These are phyloP conservation scores for Polydrusus tereticollis DNA, from an alignment of 2,888 invertebrate species.

Conservation along the genomic window DNA sequence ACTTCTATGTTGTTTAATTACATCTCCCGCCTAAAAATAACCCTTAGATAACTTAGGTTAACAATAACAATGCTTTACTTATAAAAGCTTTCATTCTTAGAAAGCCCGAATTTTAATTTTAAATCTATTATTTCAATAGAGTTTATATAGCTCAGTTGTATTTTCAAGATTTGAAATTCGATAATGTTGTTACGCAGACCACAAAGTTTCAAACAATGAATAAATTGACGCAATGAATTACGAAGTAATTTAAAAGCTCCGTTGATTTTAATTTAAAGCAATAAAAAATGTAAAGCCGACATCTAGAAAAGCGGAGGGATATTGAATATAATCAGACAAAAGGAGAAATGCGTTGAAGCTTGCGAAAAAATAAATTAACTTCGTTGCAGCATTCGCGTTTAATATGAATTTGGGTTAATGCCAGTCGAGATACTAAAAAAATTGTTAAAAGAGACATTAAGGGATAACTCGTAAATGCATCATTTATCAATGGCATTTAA, in stretches of 20 bases:
- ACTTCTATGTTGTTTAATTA: no score
- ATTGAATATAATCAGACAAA: slow-evolving; percentile 33
- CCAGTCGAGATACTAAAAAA: background rate
- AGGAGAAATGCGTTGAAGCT: background rate
- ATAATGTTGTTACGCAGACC: slow-evolving; percentile 32
- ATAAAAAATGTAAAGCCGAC: slow-evolving; percentile 39
- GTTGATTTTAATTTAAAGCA: slow-evolving; percentile 37
- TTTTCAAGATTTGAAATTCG: slow-evolving; percentile 21
- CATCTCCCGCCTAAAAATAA: background rate
- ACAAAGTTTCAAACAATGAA: slow-evolving; percentile 27
- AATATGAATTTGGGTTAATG: background rate
- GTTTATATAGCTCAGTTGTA: background rate
- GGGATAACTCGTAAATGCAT: no score
- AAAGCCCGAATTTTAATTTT: background rate
- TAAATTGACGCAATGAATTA: slow-evolving; percentile 45
- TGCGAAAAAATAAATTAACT: slow-evolving; percentile 1
- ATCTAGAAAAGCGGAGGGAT: slow-evolving; percentile 13
- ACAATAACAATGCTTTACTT: background rate
- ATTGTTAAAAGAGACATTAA: no score
- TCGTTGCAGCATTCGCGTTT: background rate
- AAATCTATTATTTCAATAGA: slow-evolving; percentile 9
- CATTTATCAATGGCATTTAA: no score
- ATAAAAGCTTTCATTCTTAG: background rate
- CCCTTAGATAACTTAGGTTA: background rate
- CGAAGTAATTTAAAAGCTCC: slow-evolving; percentile 36